Evolutionary conservation across 2,113 vertebrate species (phyloP).

Genomic region (Sula dactylatra): DNA sequence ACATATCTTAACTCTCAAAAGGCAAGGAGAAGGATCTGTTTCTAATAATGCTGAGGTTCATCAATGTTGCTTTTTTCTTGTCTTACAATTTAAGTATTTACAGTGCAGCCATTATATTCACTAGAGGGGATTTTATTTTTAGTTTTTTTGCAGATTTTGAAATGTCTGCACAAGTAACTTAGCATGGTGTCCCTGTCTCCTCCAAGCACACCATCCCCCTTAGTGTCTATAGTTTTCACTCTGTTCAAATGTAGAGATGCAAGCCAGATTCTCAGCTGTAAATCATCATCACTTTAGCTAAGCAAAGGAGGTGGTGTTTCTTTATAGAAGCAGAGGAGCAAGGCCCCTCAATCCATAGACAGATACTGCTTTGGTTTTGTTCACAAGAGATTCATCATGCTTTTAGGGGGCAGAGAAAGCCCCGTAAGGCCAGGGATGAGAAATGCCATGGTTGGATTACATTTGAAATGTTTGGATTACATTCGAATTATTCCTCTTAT

Average conservation of each 20-base stretch:
- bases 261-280: not conserved
- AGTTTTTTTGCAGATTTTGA: not conserved
- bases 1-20: not conserved
- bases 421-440: not conserved
- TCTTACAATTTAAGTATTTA: not conserved
- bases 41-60: not conserved
- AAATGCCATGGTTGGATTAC: not conserved
- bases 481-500: not conserved
- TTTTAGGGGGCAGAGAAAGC: not conserved
- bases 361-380: not conserved
- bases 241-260: not conserved
- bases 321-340: not conserved
- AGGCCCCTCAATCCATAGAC: not conserved
- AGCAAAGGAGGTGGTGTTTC: not conserved
- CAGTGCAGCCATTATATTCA: not conserved
- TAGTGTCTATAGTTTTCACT: no score
- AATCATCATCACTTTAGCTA: not conserved
- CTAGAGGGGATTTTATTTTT: not conserved
- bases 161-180: not conserved
- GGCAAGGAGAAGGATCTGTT: not conserved
- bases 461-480: not conserved
- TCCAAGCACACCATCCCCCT: not conserved
- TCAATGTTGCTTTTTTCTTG: not conserved
- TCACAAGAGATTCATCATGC: not conserved
- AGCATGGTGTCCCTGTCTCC: not conserved